Evolutionary conservation across 2,888 invertebrate genomes (phyloP).

Genomic region (Ornithoptera priamus): DNA sequence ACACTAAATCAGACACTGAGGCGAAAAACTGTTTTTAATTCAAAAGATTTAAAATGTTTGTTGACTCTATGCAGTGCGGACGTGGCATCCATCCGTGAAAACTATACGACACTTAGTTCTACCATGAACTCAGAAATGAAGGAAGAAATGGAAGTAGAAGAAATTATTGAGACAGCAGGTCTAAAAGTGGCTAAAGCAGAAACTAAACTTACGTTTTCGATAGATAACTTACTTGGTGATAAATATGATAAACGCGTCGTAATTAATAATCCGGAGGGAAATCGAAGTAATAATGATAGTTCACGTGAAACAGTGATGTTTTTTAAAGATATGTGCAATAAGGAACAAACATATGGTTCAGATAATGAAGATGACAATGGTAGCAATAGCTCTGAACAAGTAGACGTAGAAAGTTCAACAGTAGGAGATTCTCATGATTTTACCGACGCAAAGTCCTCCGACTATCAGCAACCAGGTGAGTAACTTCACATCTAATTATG

Average conservation of each 20-base stretch:
- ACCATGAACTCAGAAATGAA: conserved; percentile 33
- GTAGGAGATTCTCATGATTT: conserved; percentile 59
- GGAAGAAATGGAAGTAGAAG: conserved; percentile 51
- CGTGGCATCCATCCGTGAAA: conserved; percentile 33
- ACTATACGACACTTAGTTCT: conserved; percentile 5
- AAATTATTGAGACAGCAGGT: conserved; percentile 33
- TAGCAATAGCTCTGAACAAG: conserved; percentile 59
- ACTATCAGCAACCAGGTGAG: conserved; percentile 68
- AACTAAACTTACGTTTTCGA: conserved; percentile 64
- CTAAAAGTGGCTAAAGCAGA: conserved; percentile 54
- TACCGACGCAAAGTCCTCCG: conserved; percentile 49
- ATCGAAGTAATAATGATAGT: conserved; percentile 27
- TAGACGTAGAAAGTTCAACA: conserved; percentile 66
- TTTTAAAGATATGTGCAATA: conserved; percentile 40
- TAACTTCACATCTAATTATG: background rate
- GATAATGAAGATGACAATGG: conserved; percentile 57
- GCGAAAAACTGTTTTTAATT: conserved; percentile 33
- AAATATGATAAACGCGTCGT: conserved; percentile 50
- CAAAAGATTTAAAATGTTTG: conserved; percentile 41
- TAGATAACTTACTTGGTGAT: conserved; percentile 66
- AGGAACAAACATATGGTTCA: conserved; percentile 45
- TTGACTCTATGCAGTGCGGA: conserved; percentile 37
- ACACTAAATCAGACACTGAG: conserved; percentile 34
- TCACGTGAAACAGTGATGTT: conserved; percentile 29
- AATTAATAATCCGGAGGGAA: conserved; percentile 28